Percentiles rank a stretch among this genome's conserved stretches.
Evolutionary conservation across 2,113 vertebrate genomes (phyloP).

Genomic region (Mesembrinibis cayennensis): DNA sequence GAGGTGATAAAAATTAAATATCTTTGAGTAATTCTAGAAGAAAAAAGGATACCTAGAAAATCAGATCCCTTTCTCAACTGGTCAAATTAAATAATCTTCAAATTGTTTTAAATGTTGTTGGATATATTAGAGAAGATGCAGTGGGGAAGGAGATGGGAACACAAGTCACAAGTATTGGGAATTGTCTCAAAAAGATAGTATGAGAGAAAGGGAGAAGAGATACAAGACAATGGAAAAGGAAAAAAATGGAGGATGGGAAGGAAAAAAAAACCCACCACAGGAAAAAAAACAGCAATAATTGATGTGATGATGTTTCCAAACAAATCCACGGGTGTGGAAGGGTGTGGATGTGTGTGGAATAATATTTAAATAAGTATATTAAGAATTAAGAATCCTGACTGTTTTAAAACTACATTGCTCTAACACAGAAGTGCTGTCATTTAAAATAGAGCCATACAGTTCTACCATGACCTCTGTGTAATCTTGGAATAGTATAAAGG

Average conservation of each 20-base stretch:
- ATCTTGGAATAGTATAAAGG: neutral
- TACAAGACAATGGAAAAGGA: neutral
- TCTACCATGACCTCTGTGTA: neutral
- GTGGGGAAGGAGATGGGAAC: neutral
- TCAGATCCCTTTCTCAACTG: neutral
- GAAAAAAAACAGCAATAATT: neutral
- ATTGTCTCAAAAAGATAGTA: neutral
- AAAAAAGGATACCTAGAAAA: neutral
- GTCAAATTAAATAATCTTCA: neutral
- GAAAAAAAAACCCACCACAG: neutral
- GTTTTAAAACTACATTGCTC: neutral
- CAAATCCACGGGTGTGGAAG: neutral
- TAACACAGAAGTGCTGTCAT: neutral
- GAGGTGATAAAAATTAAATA: neutral
- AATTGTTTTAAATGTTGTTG: neutral
- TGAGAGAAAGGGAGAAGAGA: neutral
- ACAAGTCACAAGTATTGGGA: neutral
- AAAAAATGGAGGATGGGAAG: neutral
- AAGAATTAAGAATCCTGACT: neutral
- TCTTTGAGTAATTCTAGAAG: neutral
- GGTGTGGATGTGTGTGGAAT: neutral
- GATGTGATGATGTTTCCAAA: neutral
- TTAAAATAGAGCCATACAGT: neutral
- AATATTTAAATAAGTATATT: neutral
- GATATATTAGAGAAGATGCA: neutral